Evolutionary conservation across 1,140 invertebrate genomes (phyloP), one percentile per base, ranked within the genome.

Genomic region (Argopecten irradians): DNA sequence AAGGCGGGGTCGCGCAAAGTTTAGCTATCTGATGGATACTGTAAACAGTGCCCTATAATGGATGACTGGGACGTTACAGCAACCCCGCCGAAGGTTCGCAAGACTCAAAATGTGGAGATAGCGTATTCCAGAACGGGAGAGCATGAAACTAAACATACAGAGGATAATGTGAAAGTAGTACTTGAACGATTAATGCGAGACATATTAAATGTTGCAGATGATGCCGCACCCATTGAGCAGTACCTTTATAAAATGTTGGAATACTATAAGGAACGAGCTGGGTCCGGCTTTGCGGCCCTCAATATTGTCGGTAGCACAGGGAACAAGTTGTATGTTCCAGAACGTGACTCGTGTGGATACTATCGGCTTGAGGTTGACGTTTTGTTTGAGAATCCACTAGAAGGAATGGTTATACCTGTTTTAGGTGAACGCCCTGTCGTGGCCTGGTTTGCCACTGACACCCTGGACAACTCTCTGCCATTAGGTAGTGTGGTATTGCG

Each of bases 271-370:
- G 55, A 71, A 28, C 55, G 55, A 5, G 55, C n/a, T 11, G 55
- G 28, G 28, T 8, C 8, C 22, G n/a, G n/a, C 55, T 28, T 28
- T 16, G 2, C 22, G 55, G n/a, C 22, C 28, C 22, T 88, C 0
- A 83, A 36, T 16, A 19, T 88, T 22, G 87, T 88, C 19, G 87
- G 87, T 0, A 88, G 87, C 34, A 22, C 85, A 14, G 87, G 87
- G n/a, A 88, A 88, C 35, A 85, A 88, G 13, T 41, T 85, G 11
- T 88, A 88, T 82, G 84, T 88, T 5, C 87, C 87, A 36, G 87
- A 88, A 43, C 33, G 28, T 32, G 14, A 55, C 28, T 33, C 41
- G 8, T 39, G 84, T 13, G 87, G 87, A 0, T 85, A 41, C 2
- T 88, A 85, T 22, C 43, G 39, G 19, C 5, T 87, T 82, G 55